These are phyloP conservation scores for Genyomyrus donnyi DNA, from an alignment of 2,113 vertebrate species.

Conservation along the genomic window DNA sequence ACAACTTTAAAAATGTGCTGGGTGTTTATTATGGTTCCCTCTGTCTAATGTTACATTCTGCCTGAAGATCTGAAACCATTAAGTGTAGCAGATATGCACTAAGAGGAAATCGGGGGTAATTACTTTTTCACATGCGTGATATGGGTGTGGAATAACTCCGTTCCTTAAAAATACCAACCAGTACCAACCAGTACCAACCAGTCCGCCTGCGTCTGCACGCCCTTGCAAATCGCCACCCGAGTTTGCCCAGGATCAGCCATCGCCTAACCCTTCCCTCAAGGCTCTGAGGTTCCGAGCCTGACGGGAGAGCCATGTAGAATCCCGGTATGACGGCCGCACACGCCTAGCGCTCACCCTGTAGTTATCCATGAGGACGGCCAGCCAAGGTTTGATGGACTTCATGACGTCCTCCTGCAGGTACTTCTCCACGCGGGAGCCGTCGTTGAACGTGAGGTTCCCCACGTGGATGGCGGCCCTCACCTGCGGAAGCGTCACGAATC, in stretches of 20 bases:
- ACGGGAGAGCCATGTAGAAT: background rate
- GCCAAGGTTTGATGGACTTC: slow-evolving; percentile 80
- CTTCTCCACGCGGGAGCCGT: slow-evolving; percentile 63
- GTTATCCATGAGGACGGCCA: slow-evolving; percentile 73
- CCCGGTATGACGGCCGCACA: background rate
- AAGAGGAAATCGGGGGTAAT: background rate
- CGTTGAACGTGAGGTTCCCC: slow-evolving; percentile 70
- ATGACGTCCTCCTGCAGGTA: slow-evolving; percentile 67
- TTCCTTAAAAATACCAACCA: background rate
- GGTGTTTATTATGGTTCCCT: background rate
- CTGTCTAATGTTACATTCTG: background rate
- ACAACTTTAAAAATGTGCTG: background rate
- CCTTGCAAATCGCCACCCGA: background rate
- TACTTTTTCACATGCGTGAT: background rate
- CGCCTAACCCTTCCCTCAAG: background rate
- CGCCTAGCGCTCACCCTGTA: slow-evolving; percentile 63
- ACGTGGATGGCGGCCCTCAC: slow-evolving; percentile 72
- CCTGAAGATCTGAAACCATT: background rate
- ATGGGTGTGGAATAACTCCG: background rate
- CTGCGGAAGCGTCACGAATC: slow-evolving; percentile 63
- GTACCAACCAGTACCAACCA: background rate
- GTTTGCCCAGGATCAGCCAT: background rate
- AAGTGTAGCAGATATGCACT: background rate
- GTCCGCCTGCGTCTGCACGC: background rate
- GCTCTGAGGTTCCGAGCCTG: background rate